Evolutionary conservation across 1,140 invertebrate genomes (phyloP), one percentile per base, ranked within the genome.

Genomic region (Anadara kagoshimensis): DNA sequence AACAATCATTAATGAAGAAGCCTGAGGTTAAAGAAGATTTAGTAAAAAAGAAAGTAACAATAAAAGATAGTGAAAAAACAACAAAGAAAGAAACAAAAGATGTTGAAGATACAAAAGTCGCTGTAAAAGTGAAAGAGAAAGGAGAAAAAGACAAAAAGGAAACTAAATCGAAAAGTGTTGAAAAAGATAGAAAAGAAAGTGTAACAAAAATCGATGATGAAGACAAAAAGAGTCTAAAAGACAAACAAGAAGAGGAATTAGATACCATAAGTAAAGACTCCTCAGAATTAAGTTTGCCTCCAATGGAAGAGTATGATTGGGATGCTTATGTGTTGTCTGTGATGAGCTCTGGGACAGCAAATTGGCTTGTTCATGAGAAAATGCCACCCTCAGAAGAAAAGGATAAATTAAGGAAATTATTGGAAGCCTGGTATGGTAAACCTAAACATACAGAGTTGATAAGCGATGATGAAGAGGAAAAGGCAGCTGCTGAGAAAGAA

Each of bases 321-420:
- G 86, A 88, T 78, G 79, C 82, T 1, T 84, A 82, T 74, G 54
- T 88, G 29, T 64, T 89, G 67, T 83, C 84, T 7, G 73, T 80
- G 22, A 26, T 89, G 22, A 85, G 82, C 67, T 51, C 76, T 36
- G 59, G 82, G 26, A 87, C 86, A 26, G 86, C 87, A 8, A 82
- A 84, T 41, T 86, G 83, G 86, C 76, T 88, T 53, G 87, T 87
- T 0, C 78, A 85, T 76, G 75, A 87, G 67, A 77, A 69, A 36
- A 85, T 78, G 49, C 56, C 73, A 20, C 61, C 58, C 16, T 22
- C 65, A 51, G 73, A 76, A 56, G 41, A 77, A 5, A 78, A 78
- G 36, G 78, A 83, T 67, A 78, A 81, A 14, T 69, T 87, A 44
- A 24, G 65, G 41, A 78, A 75, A 29, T 53, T 84, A 24, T 67